Evolutionary conservation across 2,888 invertebrate species (phyloP).

Genomic region (Latrodectus hesperus): DNA sequence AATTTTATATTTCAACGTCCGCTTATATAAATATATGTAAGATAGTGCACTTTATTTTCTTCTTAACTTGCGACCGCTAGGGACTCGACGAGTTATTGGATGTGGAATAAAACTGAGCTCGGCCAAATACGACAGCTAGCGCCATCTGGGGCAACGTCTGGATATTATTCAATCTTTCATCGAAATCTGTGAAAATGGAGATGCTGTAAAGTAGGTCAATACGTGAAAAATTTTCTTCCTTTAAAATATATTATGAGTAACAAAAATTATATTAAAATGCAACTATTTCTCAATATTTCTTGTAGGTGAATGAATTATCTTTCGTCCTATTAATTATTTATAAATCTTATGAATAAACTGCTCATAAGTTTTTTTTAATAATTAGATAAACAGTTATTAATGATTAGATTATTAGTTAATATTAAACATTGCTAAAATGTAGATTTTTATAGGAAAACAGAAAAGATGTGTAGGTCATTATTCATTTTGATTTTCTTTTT

Average conservation of each 20-base stretch:
- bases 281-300: too few relatives aligned
- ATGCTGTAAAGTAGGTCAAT: constrained; percentile 33
- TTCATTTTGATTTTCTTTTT: too few relatives aligned
- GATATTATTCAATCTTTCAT: constrained; percentile 24
- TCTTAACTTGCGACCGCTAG: constrained; percentile 22
- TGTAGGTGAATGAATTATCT: too few relatives aligned
- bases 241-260: background rate
- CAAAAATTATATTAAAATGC: too few relatives aligned
- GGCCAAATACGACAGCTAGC: constrained; percentile 56
- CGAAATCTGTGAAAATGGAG: background rate
- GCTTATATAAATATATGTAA: constrained; percentile 23
- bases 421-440: too few relatives aligned
- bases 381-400: too few relatives aligned
- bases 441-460: too few relatives aligned
- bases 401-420: too few relatives aligned
- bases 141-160: constrained; percentile 54
- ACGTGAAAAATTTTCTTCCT: background rate
- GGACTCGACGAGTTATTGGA: constrained; percentile 54
- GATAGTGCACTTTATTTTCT: constrained; percentile 38
- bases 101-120: constrained; percentile 22
- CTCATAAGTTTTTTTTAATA: too few relatives aligned
- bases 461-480: too few relatives aligned
- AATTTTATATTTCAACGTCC: constrained; percentile 29
- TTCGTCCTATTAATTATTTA: too few relatives aligned
- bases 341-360: too few relatives aligned